Evolutionary conservation across 2,888 invertebrate genomes (phyloP).

Genomic region (Athalia rosae): DNA sequence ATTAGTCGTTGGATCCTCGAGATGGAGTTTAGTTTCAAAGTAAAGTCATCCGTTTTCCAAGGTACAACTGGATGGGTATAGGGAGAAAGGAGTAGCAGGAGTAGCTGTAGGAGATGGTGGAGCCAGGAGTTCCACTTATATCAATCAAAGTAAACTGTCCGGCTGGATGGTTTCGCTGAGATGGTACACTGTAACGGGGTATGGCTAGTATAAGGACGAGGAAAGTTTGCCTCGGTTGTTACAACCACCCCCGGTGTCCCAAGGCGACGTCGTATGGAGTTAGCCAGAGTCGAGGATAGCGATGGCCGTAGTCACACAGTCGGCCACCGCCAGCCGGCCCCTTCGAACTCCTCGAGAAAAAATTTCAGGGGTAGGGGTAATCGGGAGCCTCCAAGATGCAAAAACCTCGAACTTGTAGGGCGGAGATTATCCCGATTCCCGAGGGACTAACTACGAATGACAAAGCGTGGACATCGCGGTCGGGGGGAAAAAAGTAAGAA

Average conservation of each 20-base stretch:
- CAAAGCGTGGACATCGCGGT: background rate
- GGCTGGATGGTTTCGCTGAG: conserved; percentile 37
- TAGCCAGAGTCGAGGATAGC: conserved; percentile 14
- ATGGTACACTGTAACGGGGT: background rate
- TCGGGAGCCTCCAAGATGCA: background rate
- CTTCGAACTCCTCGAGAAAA: conserved; percentile 15
- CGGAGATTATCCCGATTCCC: background rate
- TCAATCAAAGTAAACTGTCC: conserved; percentile 45
- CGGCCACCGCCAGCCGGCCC: background rate
- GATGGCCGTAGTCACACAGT: too few species aligned
- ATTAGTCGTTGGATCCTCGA: conserved; percentile 57
- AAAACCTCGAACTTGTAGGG: conserved; percentile 1
- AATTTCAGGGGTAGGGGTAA: conserved; percentile 7
- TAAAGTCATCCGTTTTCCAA: conserved; percentile 36
- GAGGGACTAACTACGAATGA: background rate
- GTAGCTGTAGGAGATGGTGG: background rate
- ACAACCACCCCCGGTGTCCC: conserved; percentile 24
- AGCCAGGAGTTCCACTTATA: conserved; percentile 41
- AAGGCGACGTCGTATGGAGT: conserved; percentile 27
- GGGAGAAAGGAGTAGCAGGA: too few species aligned
- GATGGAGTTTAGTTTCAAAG: conserved; percentile 42
- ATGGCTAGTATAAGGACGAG: background rate
- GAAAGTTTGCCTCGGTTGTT: conserved; percentile 34
- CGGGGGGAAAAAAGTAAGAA: background rate
- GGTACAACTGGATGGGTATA: conserved; percentile 28